Evolutionary conservation across 1,140 invertebrate genomes (phyloP), one percentile per base, ranked within the genome.

Genomic region (Geopemphigus sp.): DNA sequence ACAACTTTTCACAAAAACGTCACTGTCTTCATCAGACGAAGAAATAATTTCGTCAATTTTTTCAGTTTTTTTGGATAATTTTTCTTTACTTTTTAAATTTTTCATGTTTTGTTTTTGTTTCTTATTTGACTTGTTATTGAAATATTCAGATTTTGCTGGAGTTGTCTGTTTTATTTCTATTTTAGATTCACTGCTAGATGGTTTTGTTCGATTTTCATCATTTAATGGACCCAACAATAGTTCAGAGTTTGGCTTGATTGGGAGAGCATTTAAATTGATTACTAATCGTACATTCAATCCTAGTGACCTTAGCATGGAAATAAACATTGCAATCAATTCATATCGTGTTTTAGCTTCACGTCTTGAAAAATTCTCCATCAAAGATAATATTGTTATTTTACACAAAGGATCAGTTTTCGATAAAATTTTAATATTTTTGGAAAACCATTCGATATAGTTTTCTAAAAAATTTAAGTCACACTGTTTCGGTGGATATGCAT

Each of bases 261-360:
- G 89, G 73, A 92, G 84, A 47, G 90, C 89, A 82, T 88, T 87
- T 15, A 92, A 83, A 22, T 89, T 89, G 32, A 90, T 84, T n/a
- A 97, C 89, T 54, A 97, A 84, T 81, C 95, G 87, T 82, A 91
- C 92, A 83, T 93, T 90, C 68, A 96, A 85, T 0, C 95, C 94
- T 81, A 96, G 87, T 63, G 91, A 88, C 85, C 95, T 88, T 47
- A 95, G 84, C 82, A 94, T 87, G 29, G 90, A 87, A 56, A 96
- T 86, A 85, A 94, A 95, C 82, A 96, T 88, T 83, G 91, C 88
- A 80, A 92, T 89, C 47, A 91, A 85, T 87, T 93, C 90, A 83
- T 89, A 90, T 82, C 83, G 90, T 84, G 88, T 87, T 59, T 88
- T 85, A 22, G 90, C 89, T 81, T 87, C 87, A 85, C 89, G 90